These are phyloP conservation scores for Tridacna crocea DNA, from an alignment of 2,888 invertebrate species.

Conservation along the genomic window DNA sequence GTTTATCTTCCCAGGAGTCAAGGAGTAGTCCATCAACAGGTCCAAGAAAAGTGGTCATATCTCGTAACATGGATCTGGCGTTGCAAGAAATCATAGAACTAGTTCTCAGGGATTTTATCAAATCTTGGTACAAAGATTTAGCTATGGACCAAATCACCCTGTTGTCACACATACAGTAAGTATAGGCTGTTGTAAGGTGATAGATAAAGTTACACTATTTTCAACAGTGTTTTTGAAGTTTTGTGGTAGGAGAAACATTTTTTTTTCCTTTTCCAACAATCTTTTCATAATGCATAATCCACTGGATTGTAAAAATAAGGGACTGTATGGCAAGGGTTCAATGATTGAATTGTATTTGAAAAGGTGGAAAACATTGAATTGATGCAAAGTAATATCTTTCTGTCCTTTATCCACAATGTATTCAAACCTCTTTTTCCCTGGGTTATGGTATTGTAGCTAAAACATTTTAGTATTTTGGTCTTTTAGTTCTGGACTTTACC, in stretches of 20 bases:
- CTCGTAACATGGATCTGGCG: constrained; percentile 92
- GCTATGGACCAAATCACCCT: constrained; percentile 88
- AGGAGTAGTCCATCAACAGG: constrained; percentile 45
- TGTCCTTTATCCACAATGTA: too few relatives aligned
- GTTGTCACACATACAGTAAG: constrained; percentile 79
- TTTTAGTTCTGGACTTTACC: too few relatives aligned
- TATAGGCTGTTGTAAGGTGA: constrained; percentile 6
- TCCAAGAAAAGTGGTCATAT: constrained; percentile 77
- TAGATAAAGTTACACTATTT: too few relatives aligned
- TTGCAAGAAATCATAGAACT: constrained; percentile 93
- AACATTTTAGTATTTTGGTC: too few relatives aligned
- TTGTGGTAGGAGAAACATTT: too few relatives aligned
- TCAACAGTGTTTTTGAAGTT: too few relatives aligned
- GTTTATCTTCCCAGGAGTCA: constrained; percentile 55
- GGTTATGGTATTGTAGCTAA: too few relatives aligned
- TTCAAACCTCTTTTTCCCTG: too few relatives aligned
- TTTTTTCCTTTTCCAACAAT: background rate
- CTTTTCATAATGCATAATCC: background rate
- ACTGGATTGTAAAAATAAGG: background rate
- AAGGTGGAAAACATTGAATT: too few relatives aligned
- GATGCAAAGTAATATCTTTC: too few relatives aligned
- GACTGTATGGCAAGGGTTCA: background rate
- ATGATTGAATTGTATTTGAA: background rate
- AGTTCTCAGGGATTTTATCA: constrained; percentile 91
- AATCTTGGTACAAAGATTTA: constrained; percentile 90